These are phyloP conservation scores for Semnopithecus entellus DNA, from an alignment of 2,113 vertebrate species.

Conservation along the genomic window DNA sequence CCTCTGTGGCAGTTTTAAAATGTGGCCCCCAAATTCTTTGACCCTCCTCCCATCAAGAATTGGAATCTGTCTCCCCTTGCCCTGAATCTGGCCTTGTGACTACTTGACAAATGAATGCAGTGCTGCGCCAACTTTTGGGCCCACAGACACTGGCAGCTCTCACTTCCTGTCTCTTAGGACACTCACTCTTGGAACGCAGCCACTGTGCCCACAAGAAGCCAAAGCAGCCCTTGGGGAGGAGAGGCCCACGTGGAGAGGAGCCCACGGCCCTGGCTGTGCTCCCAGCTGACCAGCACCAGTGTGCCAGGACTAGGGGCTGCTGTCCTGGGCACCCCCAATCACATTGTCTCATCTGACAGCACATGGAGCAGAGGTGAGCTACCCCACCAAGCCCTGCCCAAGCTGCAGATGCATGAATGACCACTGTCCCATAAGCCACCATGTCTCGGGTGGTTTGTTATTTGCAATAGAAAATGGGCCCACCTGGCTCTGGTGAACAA, in stretches of 20 bases:
- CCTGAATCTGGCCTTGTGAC: slow-evolving; percentile 28
- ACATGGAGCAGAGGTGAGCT: not conserved
- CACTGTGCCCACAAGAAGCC: not conserved
- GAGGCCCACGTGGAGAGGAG: slow-evolving; percentile 17
- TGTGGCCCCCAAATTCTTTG: not conserved
- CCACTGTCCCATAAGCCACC: too few species aligned
- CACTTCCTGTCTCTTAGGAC: slow-evolving; percentile 58
- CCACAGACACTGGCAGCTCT: slow-evolving; percentile 42
- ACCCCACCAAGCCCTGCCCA: not conserved
- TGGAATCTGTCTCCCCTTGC: not conserved
- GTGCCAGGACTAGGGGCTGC: not conserved
- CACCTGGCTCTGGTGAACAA: not conserved
- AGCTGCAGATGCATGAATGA: accelerated
- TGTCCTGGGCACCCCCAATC: not conserved
- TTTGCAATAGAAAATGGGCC: not conserved
- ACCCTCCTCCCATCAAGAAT: not conserved
- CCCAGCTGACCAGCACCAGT: not conserved
- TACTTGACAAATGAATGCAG: slow-evolving; percentile 17
- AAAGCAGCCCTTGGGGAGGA: not conserved
- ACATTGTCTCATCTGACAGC: not conserved
- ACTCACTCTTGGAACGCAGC: slow-evolving; percentile 34
- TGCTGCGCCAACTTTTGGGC: slow-evolving; percentile 6
- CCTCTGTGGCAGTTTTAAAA: not conserved
- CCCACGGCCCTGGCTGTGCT: not conserved
- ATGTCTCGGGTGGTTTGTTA: not conserved